Evolutionary conservation across 2,113 vertebrate species (phyloP).

Genomic region (Thinocorus orbignyianus): DNA sequence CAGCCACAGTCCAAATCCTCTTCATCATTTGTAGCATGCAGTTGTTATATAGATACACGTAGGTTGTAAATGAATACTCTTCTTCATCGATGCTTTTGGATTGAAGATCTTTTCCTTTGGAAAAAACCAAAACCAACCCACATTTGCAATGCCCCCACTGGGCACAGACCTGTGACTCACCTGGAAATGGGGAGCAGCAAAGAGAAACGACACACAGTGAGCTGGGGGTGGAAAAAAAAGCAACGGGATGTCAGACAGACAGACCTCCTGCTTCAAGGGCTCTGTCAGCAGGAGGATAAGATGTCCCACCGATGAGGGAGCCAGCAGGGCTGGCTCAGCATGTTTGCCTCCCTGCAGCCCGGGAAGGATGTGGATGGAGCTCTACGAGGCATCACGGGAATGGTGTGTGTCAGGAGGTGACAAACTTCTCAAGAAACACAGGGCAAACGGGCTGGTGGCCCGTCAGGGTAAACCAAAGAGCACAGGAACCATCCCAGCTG

Average conservation of each 20-base stretch:
- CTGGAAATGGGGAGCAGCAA: background rate
- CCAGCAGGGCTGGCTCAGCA: background rate
- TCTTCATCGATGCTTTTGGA: too few relatives aligned
- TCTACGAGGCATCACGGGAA: background rate
- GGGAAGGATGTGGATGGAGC: background rate
- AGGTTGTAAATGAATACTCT: too few relatives aligned
- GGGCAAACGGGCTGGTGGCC: background rate
- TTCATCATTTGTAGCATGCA: background rate
- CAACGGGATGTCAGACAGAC: background rate
- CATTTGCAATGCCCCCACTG: background rate
- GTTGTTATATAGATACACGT: background rate
- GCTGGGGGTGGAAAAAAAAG: background rate
- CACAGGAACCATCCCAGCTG: background rate
- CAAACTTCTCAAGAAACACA: background rate
- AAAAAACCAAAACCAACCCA: background rate
- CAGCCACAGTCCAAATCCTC: background rate
- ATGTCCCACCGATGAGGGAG: background rate
- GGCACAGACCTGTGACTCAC: background rate
- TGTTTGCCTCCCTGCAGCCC: background rate
- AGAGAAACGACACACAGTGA: background rate
- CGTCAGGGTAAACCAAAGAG: background rate
- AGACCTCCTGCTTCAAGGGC: background rate
- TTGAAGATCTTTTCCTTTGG: background rate
- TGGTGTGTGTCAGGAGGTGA: rapidly evolving
- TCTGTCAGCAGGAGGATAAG: background rate